Evolutionary conservation across 2,888 invertebrate genomes (phyloP), one percentile per base, ranked within the genome.

Genomic region (Norana najaformis): DNA sequence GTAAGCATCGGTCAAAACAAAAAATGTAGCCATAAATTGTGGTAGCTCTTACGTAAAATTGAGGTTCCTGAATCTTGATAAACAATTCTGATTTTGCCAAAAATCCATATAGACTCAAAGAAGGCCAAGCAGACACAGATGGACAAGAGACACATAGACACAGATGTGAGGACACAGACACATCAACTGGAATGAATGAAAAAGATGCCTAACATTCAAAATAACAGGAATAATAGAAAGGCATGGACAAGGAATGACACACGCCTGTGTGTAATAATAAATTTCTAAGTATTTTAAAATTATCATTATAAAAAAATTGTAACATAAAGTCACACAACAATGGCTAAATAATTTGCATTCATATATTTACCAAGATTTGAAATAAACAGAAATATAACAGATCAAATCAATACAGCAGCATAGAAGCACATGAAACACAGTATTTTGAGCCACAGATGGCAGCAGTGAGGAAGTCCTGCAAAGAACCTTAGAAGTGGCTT

Each of bases 71-170:
- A 30, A 69, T 69, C 69, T 69, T 69, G 69, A 69, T 69, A 69
- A 69, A n/a, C 69, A 69, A 30, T 69, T 69, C 69, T 2, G 69
- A 69, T n/a, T n/a, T n/a, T 8, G 69, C 69, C 69, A 5, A 69
- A 69, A 69, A 69, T 69, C 69, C 69, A 69, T 69, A 69, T n/a
- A 69, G 69, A 69, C 69, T 69, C 69, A 69, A n/a, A 69, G 69
- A 69, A 69, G 69, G n/a, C n/a, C 30, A 69, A 16, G n/a, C 69
- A n/a, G n/a, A 69, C 8, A n/a, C 69, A 69, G 69, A 69, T 69
- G 69, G n/a, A 69, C 11, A 69, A 30, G 47, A 47, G 69, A 69
- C 3, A 69, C n/a, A 69, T 30, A 53, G 5, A n/a, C 69, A 69
- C 30, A 20, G 20, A 47, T 20, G 47, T 47, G 23, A 47, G 47